Conservation (phyloP, 2,888 invertebrate genomes). For the Ischnus inquisitorius region DNA sequence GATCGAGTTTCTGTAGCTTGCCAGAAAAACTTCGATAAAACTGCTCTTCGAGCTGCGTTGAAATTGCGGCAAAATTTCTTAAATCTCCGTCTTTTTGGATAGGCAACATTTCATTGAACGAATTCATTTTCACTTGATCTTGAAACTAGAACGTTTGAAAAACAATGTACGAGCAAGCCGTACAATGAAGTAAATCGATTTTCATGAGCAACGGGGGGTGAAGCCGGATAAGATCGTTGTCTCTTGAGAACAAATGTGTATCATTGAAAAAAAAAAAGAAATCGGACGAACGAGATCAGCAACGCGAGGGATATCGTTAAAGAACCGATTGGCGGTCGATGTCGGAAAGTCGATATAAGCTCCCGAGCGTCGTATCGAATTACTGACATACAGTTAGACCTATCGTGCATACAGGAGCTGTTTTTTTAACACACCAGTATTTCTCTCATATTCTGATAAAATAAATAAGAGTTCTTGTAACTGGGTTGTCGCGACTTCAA, state of each 20-base stretch:
- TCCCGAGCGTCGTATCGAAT: slow-evolving; percentile 28
- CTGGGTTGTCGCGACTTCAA: slow-evolving; percentile 26
- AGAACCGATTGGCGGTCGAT: slow-evolving; percentile 33
- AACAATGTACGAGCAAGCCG: background rate
- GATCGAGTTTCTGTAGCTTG: background rate
- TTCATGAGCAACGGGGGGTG: background rate
- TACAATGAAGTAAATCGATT: background rate
- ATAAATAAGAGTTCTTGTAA: slow-evolving; percentile 37
- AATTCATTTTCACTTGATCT: background rate
- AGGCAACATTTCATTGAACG: background rate
- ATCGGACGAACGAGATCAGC: slow-evolving; percentile 35
- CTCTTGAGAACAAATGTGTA: slow-evolving; percentile 8
- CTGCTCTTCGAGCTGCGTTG: background rate
- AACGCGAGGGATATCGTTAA: slow-evolving; percentile 35
- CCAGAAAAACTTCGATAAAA: background rate
- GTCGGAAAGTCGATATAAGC: slow-evolving; percentile 44
- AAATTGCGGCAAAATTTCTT: background rate
- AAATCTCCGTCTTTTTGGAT: background rate
- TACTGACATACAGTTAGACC: background rate
- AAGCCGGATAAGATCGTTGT: slow-evolving; percentile 17
- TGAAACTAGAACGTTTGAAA: background rate
- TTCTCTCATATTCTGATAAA: slow-evolving; percentile 19
- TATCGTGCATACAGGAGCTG: background rate
- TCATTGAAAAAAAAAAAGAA: slow-evolving; percentile 26
- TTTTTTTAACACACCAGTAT: background rate